phyloP scores from a whole-genome alignment of 2,113 vertebrate species.

The Clarias macrocephalus region DNA sequence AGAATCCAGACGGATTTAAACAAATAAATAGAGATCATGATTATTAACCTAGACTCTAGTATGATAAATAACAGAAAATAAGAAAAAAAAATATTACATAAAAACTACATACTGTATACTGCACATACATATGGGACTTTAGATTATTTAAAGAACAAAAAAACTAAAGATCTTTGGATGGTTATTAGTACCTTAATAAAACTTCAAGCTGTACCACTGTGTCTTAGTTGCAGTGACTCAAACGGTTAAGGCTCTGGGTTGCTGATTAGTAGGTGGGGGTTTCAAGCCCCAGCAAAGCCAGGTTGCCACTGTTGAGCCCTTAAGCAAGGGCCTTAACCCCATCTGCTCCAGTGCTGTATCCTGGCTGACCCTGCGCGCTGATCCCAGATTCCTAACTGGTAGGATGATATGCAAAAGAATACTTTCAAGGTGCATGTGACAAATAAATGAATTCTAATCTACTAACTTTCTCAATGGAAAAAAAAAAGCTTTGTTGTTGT shows the following conservation, averaged over 20 bases:
- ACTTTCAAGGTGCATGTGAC: no score
- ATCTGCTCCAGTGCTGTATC: no score
- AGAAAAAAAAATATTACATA: not conserved
- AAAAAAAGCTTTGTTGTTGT: not conserved
- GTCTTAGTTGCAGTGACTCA: no score
- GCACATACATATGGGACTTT: not conserved
- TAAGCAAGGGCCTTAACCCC: no score
- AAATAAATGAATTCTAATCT: not conserved
- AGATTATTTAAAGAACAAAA: not conserved
- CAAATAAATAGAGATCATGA: not conserved
- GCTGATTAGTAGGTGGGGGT: no score
- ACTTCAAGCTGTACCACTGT: no score
- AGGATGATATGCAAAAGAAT: no score
- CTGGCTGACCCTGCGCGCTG: no score
- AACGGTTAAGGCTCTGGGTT: no score
- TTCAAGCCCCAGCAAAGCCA: no score
- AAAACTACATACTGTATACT: not conserved
- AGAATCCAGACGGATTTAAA: not conserved
- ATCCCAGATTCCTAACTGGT: no score
- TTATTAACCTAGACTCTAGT: not conserved
- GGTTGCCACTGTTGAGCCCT: no score
- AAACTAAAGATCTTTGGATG: not conserved
- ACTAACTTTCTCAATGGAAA: not conserved
- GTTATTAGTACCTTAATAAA: not conserved
- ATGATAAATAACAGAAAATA: not conserved